These are phyloP conservation scores for Megalops atlanticus DNA, from an alignment of 2,113 vertebrate genomes.

Conservation along the genomic window DNA sequence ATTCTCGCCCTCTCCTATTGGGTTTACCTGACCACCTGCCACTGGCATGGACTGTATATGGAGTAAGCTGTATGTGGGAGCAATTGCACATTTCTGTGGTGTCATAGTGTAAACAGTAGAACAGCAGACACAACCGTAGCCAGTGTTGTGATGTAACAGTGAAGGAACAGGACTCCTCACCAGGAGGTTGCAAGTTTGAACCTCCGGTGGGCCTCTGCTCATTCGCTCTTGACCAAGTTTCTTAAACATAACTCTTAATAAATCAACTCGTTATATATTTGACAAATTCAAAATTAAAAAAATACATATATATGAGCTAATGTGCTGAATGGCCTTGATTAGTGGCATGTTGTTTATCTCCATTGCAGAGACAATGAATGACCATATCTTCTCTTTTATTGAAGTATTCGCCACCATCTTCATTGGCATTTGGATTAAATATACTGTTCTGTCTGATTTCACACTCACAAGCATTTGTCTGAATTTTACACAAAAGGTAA, in stretches of 20 bases:
- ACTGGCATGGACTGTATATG: neutral
- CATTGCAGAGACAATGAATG: slow-evolving; percentile 34
- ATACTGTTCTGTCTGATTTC: neutral
- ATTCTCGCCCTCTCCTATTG: slow-evolving; percentile 12
- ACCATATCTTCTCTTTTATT: slow-evolving; percentile 29
- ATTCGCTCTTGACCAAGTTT: slow-evolving; percentile 24
- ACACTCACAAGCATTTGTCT: slow-evolving; percentile 10
- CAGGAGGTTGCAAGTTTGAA: neutral
- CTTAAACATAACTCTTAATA: neutral
- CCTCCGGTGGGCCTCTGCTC: slow-evolving; percentile 1
- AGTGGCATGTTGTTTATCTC: slow-evolving; percentile 10
- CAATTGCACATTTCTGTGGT: slow-evolving; percentile 30
- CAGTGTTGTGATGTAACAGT: too few species aligned
- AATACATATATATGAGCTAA: too few species aligned
- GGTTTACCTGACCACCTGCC: slow-evolving; percentile 33
- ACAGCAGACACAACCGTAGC: slow-evolving; percentile 9
- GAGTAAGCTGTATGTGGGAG: slow-evolving; percentile 8
- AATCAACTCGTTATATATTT: too few species aligned
- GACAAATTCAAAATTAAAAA: too few species aligned
- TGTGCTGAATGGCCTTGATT: neutral
- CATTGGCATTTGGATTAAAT: neutral
- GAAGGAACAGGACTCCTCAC: too few species aligned
- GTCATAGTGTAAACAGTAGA: slow-evolving; percentile 20
- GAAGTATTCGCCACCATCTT: neutral
- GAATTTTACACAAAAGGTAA: slow-evolving; percentile 4